Conservation (phyloP, 2,113 vertebrate species). For the Gymnobelideus leadbeateri region DNA sequence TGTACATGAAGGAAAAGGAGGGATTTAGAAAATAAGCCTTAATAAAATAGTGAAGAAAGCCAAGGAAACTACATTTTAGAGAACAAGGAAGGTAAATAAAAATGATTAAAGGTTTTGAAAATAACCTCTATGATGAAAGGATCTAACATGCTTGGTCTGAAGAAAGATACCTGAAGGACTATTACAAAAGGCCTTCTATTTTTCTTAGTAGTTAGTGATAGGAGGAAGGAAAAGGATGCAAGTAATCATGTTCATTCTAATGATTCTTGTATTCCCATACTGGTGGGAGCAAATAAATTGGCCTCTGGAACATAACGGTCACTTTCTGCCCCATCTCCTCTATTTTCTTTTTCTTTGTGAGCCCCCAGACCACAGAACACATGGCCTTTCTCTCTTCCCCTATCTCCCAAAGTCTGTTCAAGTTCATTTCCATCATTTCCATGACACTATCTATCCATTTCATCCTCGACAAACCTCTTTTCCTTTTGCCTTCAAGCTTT, state of each 20-base stretch:
- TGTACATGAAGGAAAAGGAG: constrained; percentile 12
- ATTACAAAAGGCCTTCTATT: neutral
- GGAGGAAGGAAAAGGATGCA: fast-evolving
- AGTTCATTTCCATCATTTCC: no score
- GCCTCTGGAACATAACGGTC: neutral
- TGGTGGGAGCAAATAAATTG: neutral
- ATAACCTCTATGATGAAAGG: constrained; percentile 30
- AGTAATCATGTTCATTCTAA: neutral
- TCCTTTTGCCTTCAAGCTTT: neutral
- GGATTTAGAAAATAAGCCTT: constrained; percentile 47
- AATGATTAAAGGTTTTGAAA: constrained; percentile 37
- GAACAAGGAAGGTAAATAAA: constrained; percentile 16
- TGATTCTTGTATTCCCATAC: neutral
- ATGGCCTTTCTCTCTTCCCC: neutral
- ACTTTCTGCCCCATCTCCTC: neutral
- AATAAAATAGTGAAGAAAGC: constrained; percentile 31
- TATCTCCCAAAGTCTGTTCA: neutral
- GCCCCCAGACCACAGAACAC: neutral
- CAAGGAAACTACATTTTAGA: constrained; percentile 18
- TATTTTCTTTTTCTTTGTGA: neutral
- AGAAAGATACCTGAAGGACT: constrained; percentile 8
- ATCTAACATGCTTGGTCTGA: neutral
- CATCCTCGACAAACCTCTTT: neutral
- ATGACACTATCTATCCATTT: neutral
- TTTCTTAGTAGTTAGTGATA: neutral